Evolutionary conservation across 1,140 invertebrate genomes (phyloP).

Genomic region (Drosophila elegans): DNA sequence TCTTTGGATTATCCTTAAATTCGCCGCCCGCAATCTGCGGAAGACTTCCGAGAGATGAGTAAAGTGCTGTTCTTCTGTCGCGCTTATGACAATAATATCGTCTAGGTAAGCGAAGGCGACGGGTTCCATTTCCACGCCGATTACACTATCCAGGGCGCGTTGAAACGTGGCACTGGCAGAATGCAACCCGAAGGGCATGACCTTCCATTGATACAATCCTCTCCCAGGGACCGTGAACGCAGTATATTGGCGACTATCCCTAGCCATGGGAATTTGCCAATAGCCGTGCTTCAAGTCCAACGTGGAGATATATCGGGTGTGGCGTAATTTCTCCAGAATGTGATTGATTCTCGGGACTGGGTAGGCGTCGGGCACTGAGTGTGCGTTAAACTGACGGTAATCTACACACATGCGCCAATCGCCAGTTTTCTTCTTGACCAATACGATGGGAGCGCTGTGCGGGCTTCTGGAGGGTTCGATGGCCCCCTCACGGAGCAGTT

Average conservation of each 20-base stretch:
- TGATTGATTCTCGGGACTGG: background rate
- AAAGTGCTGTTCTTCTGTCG: no score
- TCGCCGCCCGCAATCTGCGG: background rate
- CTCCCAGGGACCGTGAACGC: background rate
- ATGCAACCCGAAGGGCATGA: background rate
- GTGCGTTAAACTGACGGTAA: no score
- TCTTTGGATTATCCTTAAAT: background rate
- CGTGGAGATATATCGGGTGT: no score
- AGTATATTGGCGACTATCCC: background rate
- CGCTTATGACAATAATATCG: no score
- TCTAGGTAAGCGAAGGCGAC: no score
- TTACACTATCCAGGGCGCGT: background rate
- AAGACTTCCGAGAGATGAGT: no score
- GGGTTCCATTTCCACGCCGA: background rate
- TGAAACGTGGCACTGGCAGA: background rate
- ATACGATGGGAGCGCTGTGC: background rate
- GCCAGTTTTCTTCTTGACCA: background rate
- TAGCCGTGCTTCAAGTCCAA: no score
- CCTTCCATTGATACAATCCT: background rate
- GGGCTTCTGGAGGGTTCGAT: background rate
- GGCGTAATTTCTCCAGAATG: no score
- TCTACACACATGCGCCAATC: slow-evolving; percentile 1
- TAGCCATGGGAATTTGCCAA: no score
- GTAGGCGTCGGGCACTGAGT: no score
- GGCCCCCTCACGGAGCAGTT: background rate